These are phyloP conservation scores for Heterodera schachtii DNA, from an alignment of 1,140 invertebrate species.

Conservation along the genomic window DNA sequence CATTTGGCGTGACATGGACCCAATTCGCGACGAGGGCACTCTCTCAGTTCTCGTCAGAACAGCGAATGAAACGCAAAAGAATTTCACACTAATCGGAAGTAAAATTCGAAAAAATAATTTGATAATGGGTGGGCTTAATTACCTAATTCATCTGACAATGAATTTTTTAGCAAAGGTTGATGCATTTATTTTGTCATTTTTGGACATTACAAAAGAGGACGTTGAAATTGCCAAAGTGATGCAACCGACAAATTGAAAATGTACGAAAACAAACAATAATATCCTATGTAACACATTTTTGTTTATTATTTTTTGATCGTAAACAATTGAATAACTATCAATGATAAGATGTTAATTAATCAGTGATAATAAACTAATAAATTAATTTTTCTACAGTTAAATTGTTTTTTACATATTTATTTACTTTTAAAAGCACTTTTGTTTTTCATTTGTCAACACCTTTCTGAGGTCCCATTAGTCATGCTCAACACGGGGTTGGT, in stretches of 20 bases:
- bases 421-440: neutral
- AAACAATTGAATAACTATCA: no score
- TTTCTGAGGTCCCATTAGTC: neutral
- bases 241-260: neutral
- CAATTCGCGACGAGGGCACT: slow-evolving; percentile 11
- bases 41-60: slow-evolving; percentile 10
- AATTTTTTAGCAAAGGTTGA: slow-evolving; percentile 6
- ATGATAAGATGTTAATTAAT: no score
- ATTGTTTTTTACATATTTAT: neutral
- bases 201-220: neutral
- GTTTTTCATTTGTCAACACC: neutral
- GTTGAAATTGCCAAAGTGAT: neutral
- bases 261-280: no score
- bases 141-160: neutral
- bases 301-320: no score
- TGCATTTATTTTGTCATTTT: neutral
- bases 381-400: no score
- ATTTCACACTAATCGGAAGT: neutral
- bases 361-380: no score
- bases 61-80: neutral
- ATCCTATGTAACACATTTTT: no score
- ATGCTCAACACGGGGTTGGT: slow-evolving; percentile 41
- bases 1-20: slow-evolving; percentile 6
- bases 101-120: neutral
- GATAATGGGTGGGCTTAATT: no score